phyloP scores from a whole-genome alignment of 1,140 invertebrate species.

The Drosophila kurseongensis region DNA sequence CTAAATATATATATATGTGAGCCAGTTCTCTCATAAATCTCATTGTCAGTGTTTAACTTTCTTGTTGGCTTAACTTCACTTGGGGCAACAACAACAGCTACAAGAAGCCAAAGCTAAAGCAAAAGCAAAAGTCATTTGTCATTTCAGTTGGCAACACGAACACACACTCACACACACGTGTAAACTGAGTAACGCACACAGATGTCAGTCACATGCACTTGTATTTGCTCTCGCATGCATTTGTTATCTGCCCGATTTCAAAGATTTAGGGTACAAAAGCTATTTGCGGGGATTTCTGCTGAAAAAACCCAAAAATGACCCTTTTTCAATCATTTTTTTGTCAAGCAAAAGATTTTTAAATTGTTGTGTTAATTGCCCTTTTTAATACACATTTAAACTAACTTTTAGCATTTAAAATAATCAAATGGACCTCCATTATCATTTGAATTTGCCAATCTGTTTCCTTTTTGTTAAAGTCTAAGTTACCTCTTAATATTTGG shows the following conservation, averaged over 20 bases:
- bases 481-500: no score
- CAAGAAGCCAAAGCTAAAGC: slow-evolving; percentile 33
- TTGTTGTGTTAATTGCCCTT: no score
- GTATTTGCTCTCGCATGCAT: slow-evolving; percentile 29
- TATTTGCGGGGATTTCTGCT: neutral
- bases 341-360: no score
- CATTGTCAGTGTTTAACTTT: slow-evolving; percentile 83
- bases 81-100: slow-evolving; percentile 56
- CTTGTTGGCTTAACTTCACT: slow-evolving; percentile 81
- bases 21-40: slow-evolving; percentile 72
- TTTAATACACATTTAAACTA: no score
- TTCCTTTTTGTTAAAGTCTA: no score
- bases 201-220: slow-evolving; percentile 26
- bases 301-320: no score
- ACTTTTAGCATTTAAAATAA: no score
- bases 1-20: slow-evolving; percentile 29
- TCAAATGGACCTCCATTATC: no score
- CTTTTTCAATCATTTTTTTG: no score
- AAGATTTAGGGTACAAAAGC: neutral
- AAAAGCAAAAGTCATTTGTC: slow-evolving; percentile 81
- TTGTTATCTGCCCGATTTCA: slow-evolving; percentile 9
- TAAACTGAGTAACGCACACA: slow-evolving; percentile 7
- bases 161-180: slow-evolving; percentile 7
- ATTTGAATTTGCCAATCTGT: no score
- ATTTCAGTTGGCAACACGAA: slow-evolving; percentile 74